Percentiles rank a stretch among this genome's conserved stretches.
These are phyloP conservation scores for Taphrorychus bicolor DNA, from an alignment of 2,888 invertebrate species.

Conservation along the genomic window DNA sequence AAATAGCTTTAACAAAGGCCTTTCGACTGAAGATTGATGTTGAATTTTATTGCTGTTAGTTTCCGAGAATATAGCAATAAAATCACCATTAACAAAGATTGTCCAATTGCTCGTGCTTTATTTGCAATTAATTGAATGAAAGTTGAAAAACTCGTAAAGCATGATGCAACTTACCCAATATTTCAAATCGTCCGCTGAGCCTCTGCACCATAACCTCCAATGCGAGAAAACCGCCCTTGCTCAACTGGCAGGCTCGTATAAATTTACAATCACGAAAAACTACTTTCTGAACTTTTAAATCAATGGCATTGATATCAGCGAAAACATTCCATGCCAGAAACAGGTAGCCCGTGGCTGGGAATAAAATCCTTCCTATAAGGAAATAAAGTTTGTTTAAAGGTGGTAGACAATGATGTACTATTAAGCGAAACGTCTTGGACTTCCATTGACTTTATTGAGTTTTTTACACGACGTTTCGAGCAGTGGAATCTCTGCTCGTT, in stretches of 20 bases:
- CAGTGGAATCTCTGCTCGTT: too few species aligned
- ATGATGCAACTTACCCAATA: slow-evolving; percentile 42
- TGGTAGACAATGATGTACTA: not conserved
- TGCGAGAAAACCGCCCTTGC: slow-evolving; percentile 51
- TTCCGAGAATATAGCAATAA: too few species aligned
- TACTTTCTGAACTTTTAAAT: slow-evolving; percentile 59
- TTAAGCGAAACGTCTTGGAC: not conserved
- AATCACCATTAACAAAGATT: too few species aligned
- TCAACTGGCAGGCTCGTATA: slow-evolving; percentile 63
- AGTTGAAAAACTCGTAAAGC: too few species aligned
- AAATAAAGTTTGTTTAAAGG: not conserved
- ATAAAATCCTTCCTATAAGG: slow-evolving; percentile 47
- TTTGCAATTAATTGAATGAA: too few species aligned
- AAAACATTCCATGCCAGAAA: slow-evolving; percentile 62
- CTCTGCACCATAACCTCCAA: slow-evolving; percentile 43
- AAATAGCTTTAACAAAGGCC: too few species aligned
- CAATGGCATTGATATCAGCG: slow-evolving; percentile 52
- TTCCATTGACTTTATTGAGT: too few species aligned
- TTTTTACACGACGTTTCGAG: too few species aligned
- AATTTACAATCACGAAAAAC: slow-evolving; percentile 68
- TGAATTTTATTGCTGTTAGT: too few species aligned
- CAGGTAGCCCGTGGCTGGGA: slow-evolving; percentile 68
- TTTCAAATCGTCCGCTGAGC: slow-evolving; percentile 51
- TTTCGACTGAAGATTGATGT: too few species aligned
- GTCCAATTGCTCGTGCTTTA: too few species aligned